Conservation (phyloP, 1,140 invertebrate species). For the Caerostris darwini region DNA sequence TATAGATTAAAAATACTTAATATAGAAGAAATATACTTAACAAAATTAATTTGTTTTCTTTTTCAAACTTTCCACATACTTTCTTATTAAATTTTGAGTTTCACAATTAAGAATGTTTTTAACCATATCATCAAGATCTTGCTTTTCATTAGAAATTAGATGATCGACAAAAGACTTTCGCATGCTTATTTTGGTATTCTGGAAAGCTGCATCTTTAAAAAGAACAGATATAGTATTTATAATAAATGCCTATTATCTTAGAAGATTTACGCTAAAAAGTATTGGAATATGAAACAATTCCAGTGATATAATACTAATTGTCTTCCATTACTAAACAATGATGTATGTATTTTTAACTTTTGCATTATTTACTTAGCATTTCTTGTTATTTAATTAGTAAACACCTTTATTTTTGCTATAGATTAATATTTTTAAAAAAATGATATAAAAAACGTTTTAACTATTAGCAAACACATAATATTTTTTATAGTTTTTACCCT, state of each 20-base stretch:
- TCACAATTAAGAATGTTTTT: neutral
- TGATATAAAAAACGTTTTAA: too few relatives aligned
- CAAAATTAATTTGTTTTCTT: constrained; percentile 17
- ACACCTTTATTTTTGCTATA: too few relatives aligned
- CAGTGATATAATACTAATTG: neutral
- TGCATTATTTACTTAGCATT: neutral
- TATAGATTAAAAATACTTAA: too few relatives aligned
- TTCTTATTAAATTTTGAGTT: constrained; percentile 13
- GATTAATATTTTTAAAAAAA: too few relatives aligned
- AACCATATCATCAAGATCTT: constrained; percentile 29
- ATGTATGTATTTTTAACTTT: neutral
- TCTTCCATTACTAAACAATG: neutral
- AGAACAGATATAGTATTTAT: neutral
- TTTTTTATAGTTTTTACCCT: neutral
- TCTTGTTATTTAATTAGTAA: neutral
- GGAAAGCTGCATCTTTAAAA: constrained; percentile 15
- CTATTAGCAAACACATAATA: too few relatives aligned
- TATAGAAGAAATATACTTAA: too few relatives aligned
- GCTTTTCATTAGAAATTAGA: constrained; percentile 43
- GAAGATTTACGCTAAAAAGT: neutral
- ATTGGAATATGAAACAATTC: neutral
- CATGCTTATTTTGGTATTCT: constrained; percentile 25
- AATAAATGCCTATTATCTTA: neutral
- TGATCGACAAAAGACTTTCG: constrained; percentile 55
- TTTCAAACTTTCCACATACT: constrained; percentile 63